Base-by-base conservation (phyloP, 1,140 invertebrate genomes). In the Polypedilum pembai region DNA sequence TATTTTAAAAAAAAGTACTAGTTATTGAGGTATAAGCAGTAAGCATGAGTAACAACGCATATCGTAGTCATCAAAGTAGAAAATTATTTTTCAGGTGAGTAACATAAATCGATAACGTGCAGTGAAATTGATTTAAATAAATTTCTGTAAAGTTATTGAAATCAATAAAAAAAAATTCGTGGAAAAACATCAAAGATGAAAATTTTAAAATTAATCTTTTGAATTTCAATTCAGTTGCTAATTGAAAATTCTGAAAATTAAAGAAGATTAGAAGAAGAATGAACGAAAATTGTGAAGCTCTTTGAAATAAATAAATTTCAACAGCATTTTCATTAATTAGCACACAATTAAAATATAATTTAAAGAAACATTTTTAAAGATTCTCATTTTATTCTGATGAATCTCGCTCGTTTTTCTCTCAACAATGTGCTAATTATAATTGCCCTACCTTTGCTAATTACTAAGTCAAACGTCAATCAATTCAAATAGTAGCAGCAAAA, bases 21-120 rank as follows among this genome's bases (percentile, higher is more conserved):
- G 24, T 33, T 33, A 33, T 3, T 56, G 12, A n/a, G 4, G 12
- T 56, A 56, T 56, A 56, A 56, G 12, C 45, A 12, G n/a, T 56
- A 15, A 56, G 10, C 45, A 56, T 56, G 45, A 56, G 45, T n/a
- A 56, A 12, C 45, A 56, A n/a, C 45, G 15, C 12, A 15, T 12
- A 15, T 33, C 1, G 24, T 4, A 56, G 45, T n/a, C 45, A 56
- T 4, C 10, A 8, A 4, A n/a, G 45, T n/a, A 56, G n/a, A 15
- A 56, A 56, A 56, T 56, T n/a, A 15, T 56, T n/a, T 12, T 56
- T 56, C 45, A 56, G 45, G 45, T 56, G 45, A 56, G 45, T 56
- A 3, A 33, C 24, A 33, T 33, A n/a, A n/a, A 1, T 33, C 24
- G 24, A 33, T 33, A 33, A 3, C 5, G 24, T 33, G 24, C 24